These are phyloP conservation scores for Ypsolopha sequella DNA, from an alignment of 2,888 invertebrate species.

Conservation along the genomic window DNA sequence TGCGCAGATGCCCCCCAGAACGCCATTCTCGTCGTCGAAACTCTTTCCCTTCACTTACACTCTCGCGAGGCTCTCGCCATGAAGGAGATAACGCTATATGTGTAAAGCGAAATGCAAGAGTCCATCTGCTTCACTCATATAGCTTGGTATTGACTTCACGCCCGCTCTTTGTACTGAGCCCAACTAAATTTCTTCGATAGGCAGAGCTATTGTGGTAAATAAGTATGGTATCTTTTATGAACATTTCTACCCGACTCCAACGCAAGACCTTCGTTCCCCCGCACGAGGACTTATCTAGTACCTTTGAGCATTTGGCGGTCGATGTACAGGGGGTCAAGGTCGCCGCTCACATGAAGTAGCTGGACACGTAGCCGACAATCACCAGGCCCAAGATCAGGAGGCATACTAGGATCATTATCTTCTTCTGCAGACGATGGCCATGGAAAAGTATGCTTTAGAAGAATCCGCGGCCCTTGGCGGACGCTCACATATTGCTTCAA, in stretches of 20 bases:
- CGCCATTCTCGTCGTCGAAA: too few relatives aligned
- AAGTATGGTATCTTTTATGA: background rate
- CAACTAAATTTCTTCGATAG: too few relatives aligned
- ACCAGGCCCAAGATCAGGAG: conserved; percentile 86
- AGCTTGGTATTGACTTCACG: too few relatives aligned
- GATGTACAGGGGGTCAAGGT: conserved; percentile 17
- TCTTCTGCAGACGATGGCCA: conserved; percentile 78
- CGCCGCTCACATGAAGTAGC: conserved; percentile 68
- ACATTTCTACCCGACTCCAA: background rate
- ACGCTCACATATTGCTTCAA: background rate
- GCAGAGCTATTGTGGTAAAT: background rate
- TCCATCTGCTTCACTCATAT: too few relatives aligned
- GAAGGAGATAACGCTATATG: too few relatives aligned
- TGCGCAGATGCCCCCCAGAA: too few relatives aligned
- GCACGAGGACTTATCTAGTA: conserved; percentile 23
- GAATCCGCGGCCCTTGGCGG: conserved; percentile 15
- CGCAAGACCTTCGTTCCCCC: conserved; percentile 12
- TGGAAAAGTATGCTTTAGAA: conserved; percentile 64
- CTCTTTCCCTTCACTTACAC: too few relatives aligned
- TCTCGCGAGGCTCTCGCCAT: too few relatives aligned
- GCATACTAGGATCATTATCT: conserved; percentile 93
- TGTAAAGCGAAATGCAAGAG: too few relatives aligned
- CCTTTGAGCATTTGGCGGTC: conserved; percentile 54
- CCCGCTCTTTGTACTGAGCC: too few relatives aligned
- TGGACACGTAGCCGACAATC: conserved; percentile 78